Percentiles rank a stretch among this genome's conserved stretches.
Conservation (phyloP, 1,140 invertebrate genomes). For the Orchesella cincta region DNA sequence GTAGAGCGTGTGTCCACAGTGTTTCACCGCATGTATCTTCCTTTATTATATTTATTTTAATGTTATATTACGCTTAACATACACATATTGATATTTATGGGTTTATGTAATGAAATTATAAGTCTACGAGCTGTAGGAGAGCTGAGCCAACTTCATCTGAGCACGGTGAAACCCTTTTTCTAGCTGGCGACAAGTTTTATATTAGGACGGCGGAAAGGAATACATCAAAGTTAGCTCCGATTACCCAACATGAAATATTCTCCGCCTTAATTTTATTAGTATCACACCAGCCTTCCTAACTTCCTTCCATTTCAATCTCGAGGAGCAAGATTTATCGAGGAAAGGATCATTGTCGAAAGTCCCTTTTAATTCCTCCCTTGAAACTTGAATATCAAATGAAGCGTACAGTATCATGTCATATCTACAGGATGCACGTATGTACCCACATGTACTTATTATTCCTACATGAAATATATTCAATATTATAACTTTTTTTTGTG, state of each 20-base stretch:
- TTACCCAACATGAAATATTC: not conserved
- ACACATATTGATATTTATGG: slow-evolving; percentile 8
- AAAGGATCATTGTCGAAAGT: not conserved
- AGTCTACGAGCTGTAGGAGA: no score
- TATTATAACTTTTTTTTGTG: not conserved
- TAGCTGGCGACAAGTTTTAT: slow-evolving; percentile 7
- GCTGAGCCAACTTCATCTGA: no score
- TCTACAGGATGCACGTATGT: not conserved
- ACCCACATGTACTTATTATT: no score
- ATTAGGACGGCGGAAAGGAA: not conserved
- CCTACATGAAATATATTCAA: no score
- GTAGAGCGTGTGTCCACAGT: no score
- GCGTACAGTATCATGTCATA: not conserved
- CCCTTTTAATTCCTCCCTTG: slow-evolving; percentile 14
- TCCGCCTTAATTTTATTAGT: slow-evolving; percentile 17
- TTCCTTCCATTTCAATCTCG: slow-evolving; percentile 4
- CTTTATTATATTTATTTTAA: slow-evolving; percentile 12
- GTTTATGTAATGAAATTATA: slow-evolving; percentile 6
- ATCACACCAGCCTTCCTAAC: slow-evolving; percentile 20
- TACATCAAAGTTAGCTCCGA: not conserved
- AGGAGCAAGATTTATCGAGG: slow-evolving; percentile 21
- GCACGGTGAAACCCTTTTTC: slow-evolving; percentile 3
- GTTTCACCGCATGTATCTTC: not conserved
- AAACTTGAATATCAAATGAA: slow-evolving; percentile 27
- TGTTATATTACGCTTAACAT: not conserved